A percentile compares a stretch with the other conserved stretches of the same genome.
Evolutionary conservation across 2,797 vertebrate genomes (phyloP).

Genomic region (Octomys mimax): DNA sequence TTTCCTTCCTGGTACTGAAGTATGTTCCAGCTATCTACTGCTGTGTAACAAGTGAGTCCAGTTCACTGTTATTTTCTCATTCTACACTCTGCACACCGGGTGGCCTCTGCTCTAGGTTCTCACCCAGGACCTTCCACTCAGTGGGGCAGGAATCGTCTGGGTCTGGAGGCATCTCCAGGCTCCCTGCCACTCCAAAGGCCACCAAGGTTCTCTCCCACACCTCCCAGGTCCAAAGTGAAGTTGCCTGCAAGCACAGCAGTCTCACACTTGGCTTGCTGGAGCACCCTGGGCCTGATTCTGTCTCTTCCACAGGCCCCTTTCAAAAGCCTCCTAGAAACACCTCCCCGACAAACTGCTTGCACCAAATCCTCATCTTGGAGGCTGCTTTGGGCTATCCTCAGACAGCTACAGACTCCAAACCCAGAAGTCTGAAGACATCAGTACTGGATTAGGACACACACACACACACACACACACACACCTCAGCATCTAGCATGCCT

Average conservation of each 20-base stretch:
- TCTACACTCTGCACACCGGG: no score
- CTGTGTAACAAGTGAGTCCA: background rate
- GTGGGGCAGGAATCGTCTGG: background rate
- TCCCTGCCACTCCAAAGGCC: background rate
- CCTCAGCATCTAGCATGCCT: background rate
- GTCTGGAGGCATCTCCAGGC: background rate
- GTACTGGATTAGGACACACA: fast-evolving
- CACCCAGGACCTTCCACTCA: background rate
- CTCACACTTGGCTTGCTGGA: background rate
- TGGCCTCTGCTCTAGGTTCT: background rate
- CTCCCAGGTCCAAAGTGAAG: background rate
- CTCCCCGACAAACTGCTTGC: background rate
- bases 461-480: background rate
- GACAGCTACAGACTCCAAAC: background rate
- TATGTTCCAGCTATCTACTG: background rate
- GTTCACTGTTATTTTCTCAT: no score
- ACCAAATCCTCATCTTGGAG: background rate
- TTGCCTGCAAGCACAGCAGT: background rate
- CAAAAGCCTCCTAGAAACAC: background rate
- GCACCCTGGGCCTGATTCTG: fast-evolving
- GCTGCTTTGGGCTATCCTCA: background rate
- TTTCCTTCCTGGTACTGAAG: no score
- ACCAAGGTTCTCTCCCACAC: fast-evolving
- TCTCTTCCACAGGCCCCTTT: background rate
- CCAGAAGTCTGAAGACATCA: background rate